Conservation (phyloP, 1,140 invertebrate genomes). For the Propsilocerus akamusi region DNA sequence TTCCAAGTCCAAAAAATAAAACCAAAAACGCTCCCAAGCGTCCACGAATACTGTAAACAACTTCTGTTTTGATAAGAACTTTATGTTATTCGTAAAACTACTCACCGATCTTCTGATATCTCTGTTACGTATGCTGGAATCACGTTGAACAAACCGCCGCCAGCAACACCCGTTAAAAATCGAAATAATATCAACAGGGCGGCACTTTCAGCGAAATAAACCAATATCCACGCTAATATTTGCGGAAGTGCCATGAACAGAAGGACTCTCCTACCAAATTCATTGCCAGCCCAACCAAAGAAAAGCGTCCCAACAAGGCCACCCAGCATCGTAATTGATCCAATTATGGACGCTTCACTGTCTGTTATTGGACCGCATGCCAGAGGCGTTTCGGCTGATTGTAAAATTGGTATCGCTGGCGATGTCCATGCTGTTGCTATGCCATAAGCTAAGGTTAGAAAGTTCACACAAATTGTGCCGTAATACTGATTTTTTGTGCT, state of each 20-base stretch:
- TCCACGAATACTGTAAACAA: slow-evolving; percentile 25
- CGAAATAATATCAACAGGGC: slow-evolving; percentile 20
- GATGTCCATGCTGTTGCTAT: slow-evolving; percentile 35
- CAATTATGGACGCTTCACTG: slow-evolving; percentile 31
- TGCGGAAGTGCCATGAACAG: neutral
- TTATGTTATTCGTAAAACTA: too few relatives aligned
- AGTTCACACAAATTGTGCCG: too few relatives aligned
- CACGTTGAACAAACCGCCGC: slow-evolving; percentile 24
- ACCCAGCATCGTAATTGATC: slow-evolving; percentile 28
- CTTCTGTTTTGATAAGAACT: too few relatives aligned
- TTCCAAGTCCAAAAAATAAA: slow-evolving; percentile 27
- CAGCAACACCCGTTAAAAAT: slow-evolving; percentile 24
- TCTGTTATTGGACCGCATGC: slow-evolving; percentile 12
- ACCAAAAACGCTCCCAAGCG: slow-evolving; percentile 29
- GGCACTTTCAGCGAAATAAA: slow-evolving; percentile 21
- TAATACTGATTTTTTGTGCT: too few relatives aligned
- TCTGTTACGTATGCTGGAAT: slow-evolving; percentile 27
- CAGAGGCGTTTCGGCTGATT: slow-evolving; percentile 16
- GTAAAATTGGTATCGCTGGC: slow-evolving; percentile 26
- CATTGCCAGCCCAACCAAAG: slow-evolving; percentile 24
- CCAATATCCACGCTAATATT: slow-evolving; percentile 17
- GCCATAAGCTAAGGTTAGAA: too few relatives aligned
- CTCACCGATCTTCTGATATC: slow-evolving; percentile 25
- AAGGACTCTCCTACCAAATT: neutral
- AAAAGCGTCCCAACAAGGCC: slow-evolving; percentile 27